Evolutionary conservation across 2,888 invertebrate genomes (phyloP), one percentile per base, ranked within the genome.

Genomic region (Furcula furcula): DNA sequence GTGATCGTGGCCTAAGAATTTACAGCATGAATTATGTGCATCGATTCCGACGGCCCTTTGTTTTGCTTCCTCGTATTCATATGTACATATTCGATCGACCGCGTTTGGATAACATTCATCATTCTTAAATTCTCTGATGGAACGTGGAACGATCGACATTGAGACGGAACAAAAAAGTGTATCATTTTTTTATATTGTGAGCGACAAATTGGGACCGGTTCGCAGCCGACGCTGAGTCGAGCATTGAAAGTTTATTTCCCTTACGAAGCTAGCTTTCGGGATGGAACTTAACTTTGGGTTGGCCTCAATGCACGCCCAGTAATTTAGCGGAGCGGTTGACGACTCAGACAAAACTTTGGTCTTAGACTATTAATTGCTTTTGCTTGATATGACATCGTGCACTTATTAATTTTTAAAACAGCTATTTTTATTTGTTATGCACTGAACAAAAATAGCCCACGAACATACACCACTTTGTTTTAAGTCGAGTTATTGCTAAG

Each of bases 1-100:
- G 22, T 37, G 20, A 28, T 18, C 22, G 19, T 34, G 33, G 25
- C 29, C 31, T 32, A 39, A 46, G 29, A 27, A 46, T 36, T 43
- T 42, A 54, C 57, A 46, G 59, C 65, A 81, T 84, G 79, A 85
- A 83, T 86, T 76, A 85, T 84, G 83, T 77, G 75, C 85, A 84
- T 84, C 62, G 49, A 71, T 71, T 73, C 66, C 62, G 55, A 61
- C 52, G 49, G 55, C 42, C 55, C 60, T 76, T 76, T 77, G 75
- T 80, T 73, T 75, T 68, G 49, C 61, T 66, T 65, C 55, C 46
- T 51, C 45, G 40, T 49, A 59, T 54, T 39, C 44, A 51, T 48
- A 56, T 65, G 70, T 67, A 64, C 61, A 68, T 23, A 73, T 70
- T 74, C 62, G 57, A 62, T 65, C 42, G 43, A 29, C 38, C 38